Evolutionary conservation across 2,113 vertebrate genomes (phyloP), one percentile per base, ranked within the genome.

Genomic region (Eupsittula cactorum): DNA sequence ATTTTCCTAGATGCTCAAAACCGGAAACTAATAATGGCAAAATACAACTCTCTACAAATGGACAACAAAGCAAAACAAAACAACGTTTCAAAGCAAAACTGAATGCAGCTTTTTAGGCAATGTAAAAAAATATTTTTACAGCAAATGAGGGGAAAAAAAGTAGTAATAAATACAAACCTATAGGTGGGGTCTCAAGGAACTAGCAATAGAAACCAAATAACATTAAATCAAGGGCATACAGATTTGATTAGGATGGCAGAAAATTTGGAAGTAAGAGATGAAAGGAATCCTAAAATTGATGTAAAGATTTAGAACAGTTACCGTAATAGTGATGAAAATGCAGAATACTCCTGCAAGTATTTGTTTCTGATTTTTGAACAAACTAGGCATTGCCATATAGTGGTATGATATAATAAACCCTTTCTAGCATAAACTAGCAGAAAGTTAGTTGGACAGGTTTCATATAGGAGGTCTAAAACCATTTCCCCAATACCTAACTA

Each of bases 321-420:
- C 50, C 11, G 23, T 49, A 80, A 68, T 65, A 73, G 39, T 7
- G 23, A 75, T 6, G 25, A 82, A 79, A 82, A 59, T 20, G 3
- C 13, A 53, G 41, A 73, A 76, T 23, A 73, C 67, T 6, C 10
- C 18, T 90, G 42, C 12, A 77, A 77, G 3, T 9, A 18, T 11
- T 85, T 73, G 10, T 37, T 59, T 13, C 16, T 33, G 37, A 7
- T 13, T 60, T 94, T 59, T 86, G 42, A 88, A 46, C 11, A 18
- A 68, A n/a, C 3, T 25, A 23, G 2, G 16, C 0, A 0, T 35
- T 85, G 21, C 19, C 28, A 31, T 31, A 16, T 4, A 35, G 6
- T 1, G 53, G 2, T 18, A 55, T 9, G 37, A 78, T 20, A 1
- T 28, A 63, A 75, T 69, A 59, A 57, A 41, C 20, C 31, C 16